Evolutionary conservation across 2,113 vertebrate species (phyloP).

Genomic region (Gopherus flavomarginatus): DNA sequence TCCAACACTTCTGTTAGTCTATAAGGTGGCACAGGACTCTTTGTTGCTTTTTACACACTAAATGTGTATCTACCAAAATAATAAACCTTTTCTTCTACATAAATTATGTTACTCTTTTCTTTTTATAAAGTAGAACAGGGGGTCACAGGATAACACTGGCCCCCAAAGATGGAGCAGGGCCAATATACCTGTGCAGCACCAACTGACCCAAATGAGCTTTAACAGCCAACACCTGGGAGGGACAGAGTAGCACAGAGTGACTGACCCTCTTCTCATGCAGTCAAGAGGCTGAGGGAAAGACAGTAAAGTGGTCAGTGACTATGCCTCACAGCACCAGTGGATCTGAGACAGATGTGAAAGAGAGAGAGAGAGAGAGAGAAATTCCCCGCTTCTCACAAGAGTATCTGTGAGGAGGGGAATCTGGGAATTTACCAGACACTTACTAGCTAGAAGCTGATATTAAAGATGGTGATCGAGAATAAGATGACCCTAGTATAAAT

Average conservation of each 20-base stretch:
- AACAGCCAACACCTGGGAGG: not conserved
- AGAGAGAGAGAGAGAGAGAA: not conserved
- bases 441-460: not conserved
- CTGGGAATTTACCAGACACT: not conserved
- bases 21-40: too few relatives aligned
- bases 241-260: not conserved
- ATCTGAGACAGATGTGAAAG: not conserved
- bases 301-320: not conserved
- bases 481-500: not conserved
- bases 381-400: not conserved
- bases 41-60: conserved; percentile 23
- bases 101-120: conserved; percentile 20
- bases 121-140: not conserved
- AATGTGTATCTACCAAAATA: conserved; percentile 47
- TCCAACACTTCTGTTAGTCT: too few relatives aligned
- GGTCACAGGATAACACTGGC: not conserved
- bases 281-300: not conserved
- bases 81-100: conserved; percentile 34
- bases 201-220: too few relatives aligned
- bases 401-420: not conserved
- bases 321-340: not conserved
- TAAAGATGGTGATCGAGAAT: not conserved
- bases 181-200: too few relatives aligned
- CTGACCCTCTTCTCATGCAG: not conserved
- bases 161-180: not conserved